Evolutionary conservation across 1,140 invertebrate species (phyloP).

Genomic region (Cryptotermes secundus): DNA sequence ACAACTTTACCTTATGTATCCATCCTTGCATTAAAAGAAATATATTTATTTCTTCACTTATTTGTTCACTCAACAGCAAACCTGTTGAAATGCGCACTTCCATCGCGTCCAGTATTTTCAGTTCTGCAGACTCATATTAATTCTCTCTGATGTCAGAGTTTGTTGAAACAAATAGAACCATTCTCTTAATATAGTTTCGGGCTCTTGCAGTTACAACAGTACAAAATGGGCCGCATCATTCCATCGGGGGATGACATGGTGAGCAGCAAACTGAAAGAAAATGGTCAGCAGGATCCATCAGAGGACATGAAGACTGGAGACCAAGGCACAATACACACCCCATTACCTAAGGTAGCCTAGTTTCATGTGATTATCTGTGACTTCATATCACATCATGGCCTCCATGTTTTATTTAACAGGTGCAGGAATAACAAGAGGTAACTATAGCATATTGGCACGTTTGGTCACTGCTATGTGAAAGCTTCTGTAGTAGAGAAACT

Average conservation of each 20-base stretch:
- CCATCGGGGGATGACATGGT: slow-evolving; percentile 52
- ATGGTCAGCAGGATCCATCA: slow-evolving; percentile 60
- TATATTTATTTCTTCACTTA: no score
- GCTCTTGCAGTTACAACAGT: slow-evolving; percentile 70
- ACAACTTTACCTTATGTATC: no score
- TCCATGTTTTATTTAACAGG: neutral
- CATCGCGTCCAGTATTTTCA: no score
- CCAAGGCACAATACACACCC: slow-evolving; percentile 15
- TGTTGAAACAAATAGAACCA: no score
- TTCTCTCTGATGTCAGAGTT: no score
- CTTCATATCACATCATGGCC: neutral
- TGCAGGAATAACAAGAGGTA: neutral
- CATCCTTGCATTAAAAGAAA: no score
- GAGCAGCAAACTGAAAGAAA: slow-evolving; percentile 67
- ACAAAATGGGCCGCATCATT: slow-evolving; percentile 65
- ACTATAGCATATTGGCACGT: no score
- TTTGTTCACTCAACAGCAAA: no score
- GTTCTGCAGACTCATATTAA: no score
- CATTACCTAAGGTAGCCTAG: neutral
- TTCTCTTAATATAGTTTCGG: neutral
- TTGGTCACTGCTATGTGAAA: no score
- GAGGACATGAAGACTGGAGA: slow-evolving; percentile 22
- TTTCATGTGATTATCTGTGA: neutral
- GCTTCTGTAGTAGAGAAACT: no score
- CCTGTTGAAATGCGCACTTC: no score